Evolutionary conservation across 1,140 invertebrate genomes (phyloP).

Genomic region (Apis laboriosa): DNA sequence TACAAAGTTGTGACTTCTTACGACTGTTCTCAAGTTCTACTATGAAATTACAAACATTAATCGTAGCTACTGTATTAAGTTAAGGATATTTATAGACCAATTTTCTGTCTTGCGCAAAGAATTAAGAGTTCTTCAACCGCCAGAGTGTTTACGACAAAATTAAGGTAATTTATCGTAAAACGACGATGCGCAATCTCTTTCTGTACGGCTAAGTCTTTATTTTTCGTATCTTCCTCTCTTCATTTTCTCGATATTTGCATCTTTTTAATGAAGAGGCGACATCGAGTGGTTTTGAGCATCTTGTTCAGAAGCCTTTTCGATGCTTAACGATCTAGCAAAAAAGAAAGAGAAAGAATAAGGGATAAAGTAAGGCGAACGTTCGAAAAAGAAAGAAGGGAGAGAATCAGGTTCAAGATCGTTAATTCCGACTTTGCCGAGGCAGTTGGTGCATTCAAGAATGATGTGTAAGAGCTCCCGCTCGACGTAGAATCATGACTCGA

Average conservation of each 20-base stretch:
- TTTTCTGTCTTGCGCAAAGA: neutral
- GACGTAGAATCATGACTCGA: constrained; percentile 13
- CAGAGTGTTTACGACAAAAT: constrained; percentile 28
- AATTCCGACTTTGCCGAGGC: constrained; percentile 26
- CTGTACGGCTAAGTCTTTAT: neutral
- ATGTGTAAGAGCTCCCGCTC: neutral
- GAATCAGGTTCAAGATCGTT: constrained; percentile 27
- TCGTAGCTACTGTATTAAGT: neutral
- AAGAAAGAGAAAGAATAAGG: neutral
- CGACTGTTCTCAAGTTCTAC: neutral
- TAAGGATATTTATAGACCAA: constrained; percentile 21
- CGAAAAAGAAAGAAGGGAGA: neutral
- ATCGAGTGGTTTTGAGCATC: constrained; percentile 19
- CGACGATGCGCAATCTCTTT: neutral
- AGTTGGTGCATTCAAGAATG: neutral
- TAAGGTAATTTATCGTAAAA: constrained; percentile 44
- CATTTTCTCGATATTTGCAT: constrained; percentile 37
- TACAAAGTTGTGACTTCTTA: accelerated
- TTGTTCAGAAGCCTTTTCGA: neutral
- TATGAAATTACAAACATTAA: constrained; percentile 6
- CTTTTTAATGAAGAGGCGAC: constrained; percentile 42
- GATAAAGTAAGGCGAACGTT: too few relatives aligned
- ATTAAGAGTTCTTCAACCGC: neutral
- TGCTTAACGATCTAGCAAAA: constrained; percentile 12
- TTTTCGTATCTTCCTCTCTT: neutral